These are phyloP conservation scores for Agriotes lineatus DNA, from an alignment of 2,888 invertebrate genomes.

Conservation along the genomic window DNA sequence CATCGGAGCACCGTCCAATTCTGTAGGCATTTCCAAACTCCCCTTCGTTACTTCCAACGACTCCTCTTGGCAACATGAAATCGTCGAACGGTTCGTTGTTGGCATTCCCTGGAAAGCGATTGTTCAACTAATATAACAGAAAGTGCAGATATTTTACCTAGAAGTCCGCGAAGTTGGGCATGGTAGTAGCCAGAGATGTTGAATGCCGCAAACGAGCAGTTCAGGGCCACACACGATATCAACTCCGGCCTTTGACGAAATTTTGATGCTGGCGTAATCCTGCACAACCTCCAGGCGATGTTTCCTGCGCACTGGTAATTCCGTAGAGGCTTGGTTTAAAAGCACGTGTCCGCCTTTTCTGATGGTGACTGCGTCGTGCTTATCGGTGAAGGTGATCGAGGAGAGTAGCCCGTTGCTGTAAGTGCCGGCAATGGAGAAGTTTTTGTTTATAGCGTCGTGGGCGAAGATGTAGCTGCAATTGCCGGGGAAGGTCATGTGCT, in stretches of 20 bases:
- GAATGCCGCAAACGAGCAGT: conserved; percentile 77
- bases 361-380: conserved; percentile 71
- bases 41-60: conserved; percentile 70
- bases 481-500: conserved; percentile 83
- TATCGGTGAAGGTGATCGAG: conserved; percentile 78
- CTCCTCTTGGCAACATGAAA: conserved; percentile 80
- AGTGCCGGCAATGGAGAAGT: conserved; percentile 85
- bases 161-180: conserved; percentile 85
- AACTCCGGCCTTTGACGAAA: conserved; percentile 76
- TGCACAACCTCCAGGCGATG: conserved; percentile 74
- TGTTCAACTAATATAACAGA: no score
- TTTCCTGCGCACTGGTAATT: conserved; percentile 75
- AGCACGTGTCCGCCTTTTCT: conserved; percentile 71
- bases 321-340: conserved; percentile 74
- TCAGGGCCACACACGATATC: conserved; percentile 72
- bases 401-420: conserved; percentile 77
- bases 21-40: conserved; percentile 84
- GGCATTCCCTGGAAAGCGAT: conserved; percentile 75
- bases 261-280: conserved; percentile 69
- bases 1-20: conserved; percentile 72
- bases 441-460: conserved; percentile 86
- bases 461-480: conserved; percentile 87
- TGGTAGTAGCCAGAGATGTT: conserved; percentile 88
- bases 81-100: conserved; percentile 92
- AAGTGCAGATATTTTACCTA: no score